Evolutionary conservation across 1,140 invertebrate genomes (phyloP).

Genomic region (Euwallacea fornicatus): DNA sequence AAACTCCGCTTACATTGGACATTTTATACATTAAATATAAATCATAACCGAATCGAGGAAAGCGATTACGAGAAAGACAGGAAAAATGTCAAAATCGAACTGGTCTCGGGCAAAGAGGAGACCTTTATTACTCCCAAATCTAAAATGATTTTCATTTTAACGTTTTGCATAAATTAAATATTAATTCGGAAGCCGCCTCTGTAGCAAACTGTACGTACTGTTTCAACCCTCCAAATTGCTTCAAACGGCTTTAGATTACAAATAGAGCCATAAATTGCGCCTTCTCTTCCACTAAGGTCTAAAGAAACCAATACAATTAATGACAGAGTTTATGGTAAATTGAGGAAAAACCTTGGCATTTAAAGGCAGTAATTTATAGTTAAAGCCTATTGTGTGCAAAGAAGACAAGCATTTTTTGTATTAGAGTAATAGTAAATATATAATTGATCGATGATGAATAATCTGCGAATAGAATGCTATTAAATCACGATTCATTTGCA

Average conservation of each 20-base stretch:
- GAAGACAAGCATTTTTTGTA: neutral
- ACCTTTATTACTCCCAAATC: conserved; percentile 20
- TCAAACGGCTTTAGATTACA: too few species aligned
- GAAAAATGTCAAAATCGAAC: conserved; percentile 27
- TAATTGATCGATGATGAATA: too few species aligned
- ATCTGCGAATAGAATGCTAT: neutral
- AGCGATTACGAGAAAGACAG: conserved; percentile 13
- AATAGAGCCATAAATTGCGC: too few species aligned
- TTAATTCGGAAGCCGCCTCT: neutral
- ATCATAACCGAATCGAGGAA: conserved; percentile 8
- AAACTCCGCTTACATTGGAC: neutral
- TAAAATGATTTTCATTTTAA: conserved; percentile 8
- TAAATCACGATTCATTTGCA: neutral
- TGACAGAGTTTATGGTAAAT: too few species aligned
- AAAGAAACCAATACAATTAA: too few species aligned
- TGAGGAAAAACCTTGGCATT: too few species aligned
- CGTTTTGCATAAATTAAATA: neutral
- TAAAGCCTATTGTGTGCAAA: too few species aligned
- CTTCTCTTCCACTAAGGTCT: too few species aligned
- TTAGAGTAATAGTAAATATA: neutral
- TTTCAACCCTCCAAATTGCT: neutral
- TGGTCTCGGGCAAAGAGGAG: conserved; percentile 10
- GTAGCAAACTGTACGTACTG: neutral
- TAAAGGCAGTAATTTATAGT: too few species aligned
- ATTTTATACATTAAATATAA: conserved; percentile 10